Base-by-base conservation (phyloP, 2,888 invertebrate species). In the Polydrusus tereticollis region DNA sequence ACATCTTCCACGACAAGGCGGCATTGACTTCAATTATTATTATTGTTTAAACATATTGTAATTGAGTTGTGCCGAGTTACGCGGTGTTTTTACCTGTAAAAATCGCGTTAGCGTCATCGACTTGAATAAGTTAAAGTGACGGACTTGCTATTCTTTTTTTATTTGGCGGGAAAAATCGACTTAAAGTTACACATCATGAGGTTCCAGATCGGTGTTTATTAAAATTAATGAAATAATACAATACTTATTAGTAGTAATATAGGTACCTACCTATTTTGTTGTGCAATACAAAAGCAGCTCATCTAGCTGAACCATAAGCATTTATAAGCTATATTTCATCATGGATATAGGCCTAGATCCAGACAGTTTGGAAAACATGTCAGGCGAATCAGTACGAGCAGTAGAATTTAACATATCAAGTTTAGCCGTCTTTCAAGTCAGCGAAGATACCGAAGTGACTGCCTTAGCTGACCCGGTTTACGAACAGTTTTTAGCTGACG, bases 401-500 rank as follows among this genome's bases (percentile, higher is more conserved):
- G 29, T 76, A 8, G 74, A 77, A 36, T 75, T 76, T 45, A 79
- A 78, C 45, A 50, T 79, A 52, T 74, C 78, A 18, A 74, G 76
- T 45, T 67, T 77, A 57, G 60, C 75, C 10, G 69, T 77, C 16
- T 65, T 73, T 52, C 69, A 74, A 10, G 68, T 75, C 1, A 59
- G 70, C 36, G 77, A 69, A 16, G 70, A 65, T 18, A 65, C 64
- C 1, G 77, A 76, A 63, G 71, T 77, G 4, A 75, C 64, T 1
- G 57, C 72, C 12, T 66, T 75, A 16, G 58, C 67, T 26, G 88
- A 88, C 76, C 85, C 84, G 5, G 88, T 87, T 74, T 88, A 89
- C 78, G 87, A 89, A 67, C 87, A 88, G 73, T 88, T 89, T 73
- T 85, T 89, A 69, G 88, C 89, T 64, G 90, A 90, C 79, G 87